These are phyloP conservation scores for Trissolcus brochymenae DNA, from an alignment of 2,888 invertebrate genomes.

Conservation along the genomic window DNA sequence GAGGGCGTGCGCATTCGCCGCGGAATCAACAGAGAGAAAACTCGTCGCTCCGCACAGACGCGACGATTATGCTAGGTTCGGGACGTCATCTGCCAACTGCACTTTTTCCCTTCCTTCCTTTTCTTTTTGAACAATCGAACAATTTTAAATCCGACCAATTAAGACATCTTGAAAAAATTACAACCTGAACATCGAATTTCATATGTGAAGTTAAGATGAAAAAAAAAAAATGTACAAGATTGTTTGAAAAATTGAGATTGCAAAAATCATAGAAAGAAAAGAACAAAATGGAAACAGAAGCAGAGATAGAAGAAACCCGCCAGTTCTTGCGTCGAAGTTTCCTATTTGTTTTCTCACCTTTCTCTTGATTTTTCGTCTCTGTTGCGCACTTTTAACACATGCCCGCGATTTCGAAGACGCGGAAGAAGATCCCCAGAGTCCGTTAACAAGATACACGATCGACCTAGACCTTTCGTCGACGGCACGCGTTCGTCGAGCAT, in stretches of 20 bases:
- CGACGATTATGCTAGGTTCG: constrained; percentile 62
- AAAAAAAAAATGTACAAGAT: too few species aligned
- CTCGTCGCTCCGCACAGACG: constrained; percentile 28
- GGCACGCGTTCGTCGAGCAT: constrained; percentile 61
- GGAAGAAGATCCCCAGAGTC: constrained; percentile 52
- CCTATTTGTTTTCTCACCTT: constrained; percentile 57
- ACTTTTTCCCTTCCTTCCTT: not conserved
- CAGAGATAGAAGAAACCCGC: constrained; percentile 39
- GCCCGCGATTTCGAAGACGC: constrained; percentile 62
- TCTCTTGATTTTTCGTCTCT: constrained; percentile 54
- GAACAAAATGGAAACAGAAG: too few species aligned
- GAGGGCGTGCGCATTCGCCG: constrained; percentile 64
- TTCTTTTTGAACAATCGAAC: too few species aligned
- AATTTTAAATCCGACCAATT: too few species aligned
- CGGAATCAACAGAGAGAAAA: constrained; percentile 43
- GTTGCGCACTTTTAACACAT: constrained; percentile 63
- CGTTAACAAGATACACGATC: constrained; percentile 44
- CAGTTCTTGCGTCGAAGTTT: constrained; percentile 60
- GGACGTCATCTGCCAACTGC: constrained; percentile 59
- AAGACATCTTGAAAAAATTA: too few species aligned
- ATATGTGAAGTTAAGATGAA: too few species aligned
- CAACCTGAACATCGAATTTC: too few species aligned
- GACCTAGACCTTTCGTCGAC: constrained; percentile 72
- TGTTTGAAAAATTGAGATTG: too few species aligned
- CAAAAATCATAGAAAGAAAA: not conserved